Base-by-base conservation (phyloP, 2,888 invertebrate genomes). In the Hyppa rectilinea region DNA sequence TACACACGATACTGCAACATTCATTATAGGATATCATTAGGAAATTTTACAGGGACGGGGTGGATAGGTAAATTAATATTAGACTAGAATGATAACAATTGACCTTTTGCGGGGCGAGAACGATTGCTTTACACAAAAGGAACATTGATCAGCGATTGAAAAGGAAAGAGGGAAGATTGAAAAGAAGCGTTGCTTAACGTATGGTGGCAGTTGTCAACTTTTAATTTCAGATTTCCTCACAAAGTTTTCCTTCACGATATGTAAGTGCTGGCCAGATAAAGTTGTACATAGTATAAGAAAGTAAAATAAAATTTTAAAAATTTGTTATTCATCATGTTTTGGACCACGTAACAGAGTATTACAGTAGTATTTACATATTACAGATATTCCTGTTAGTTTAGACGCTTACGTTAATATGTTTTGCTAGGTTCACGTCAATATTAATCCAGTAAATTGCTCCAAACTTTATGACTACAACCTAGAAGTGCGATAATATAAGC, bases 1-100 rank as follows among this genome's bases (percentile, higher is more conserved):
- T 66, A 29, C 62, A 38, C 34, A 72, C 52, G 40, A 66, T 55
- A 66, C 49, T 47, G 58, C 17, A 14, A 55, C 47, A 66, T 80
- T 43, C 23, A n/a, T n/a, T n/a, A n/a, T n/a, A n/a, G n/a, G n/a
- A n/a, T n/a, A n/a, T n/a, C n/a, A n/a, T n/a, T n/a, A n/a, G n/a
- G n/a, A n/a, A n/a, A n/a, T n/a, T n/a, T n/a, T n/a, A n/a, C n/a
- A n/a, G n/a, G n/a, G n/a, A n/a, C n/a, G n/a, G n/a, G n/a, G n/a
- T n/a, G n/a, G n/a, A n/a, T n/a, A n/a, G n/a, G n/a, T n/a, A n/a
- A 31, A 68, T 50, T 4, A 68, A 50, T 49, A 12, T 17, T 7
- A 1, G 4, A 26, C 10, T n/a, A 20, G 12, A n/a, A n/a, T n/a
- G n/a, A 20, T 9, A 6, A 2, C 45, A 12, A 65, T 64, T 43